A percentile compares a stretch with the other conserved stretches of the same genome.
Evolutionary conservation across 2,113 vertebrate species (phyloP).

Genomic region (Anoura caudifer): DNA sequence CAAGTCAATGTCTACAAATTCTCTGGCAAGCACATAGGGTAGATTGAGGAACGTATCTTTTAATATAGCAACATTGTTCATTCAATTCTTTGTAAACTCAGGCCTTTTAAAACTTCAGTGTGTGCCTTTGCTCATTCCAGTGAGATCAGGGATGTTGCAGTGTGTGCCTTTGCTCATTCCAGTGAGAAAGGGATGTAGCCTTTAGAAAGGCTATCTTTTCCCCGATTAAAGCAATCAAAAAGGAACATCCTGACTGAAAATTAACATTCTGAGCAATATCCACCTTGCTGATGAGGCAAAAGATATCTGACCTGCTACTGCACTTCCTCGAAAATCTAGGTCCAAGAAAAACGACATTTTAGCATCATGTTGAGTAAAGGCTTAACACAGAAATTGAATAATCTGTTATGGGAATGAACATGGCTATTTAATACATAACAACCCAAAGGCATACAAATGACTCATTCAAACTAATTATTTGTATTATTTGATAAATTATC

Average conservation of each 20-base stretch:
- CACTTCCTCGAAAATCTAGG: not conserved
- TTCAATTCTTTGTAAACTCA: not conserved
- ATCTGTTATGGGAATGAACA: not conserved
- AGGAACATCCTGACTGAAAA: not conserved
- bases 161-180: not conserved
- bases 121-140: not conserved
- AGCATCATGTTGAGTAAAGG: not conserved
- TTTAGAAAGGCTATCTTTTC: not conserved
- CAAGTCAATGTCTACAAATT: not conserved
- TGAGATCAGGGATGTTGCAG: not conserved
- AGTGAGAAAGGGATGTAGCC: not conserved
- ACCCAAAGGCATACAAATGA: not conserved
- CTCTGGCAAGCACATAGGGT: not conserved
- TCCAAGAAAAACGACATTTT: not conserved
- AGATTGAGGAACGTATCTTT: not conserved
- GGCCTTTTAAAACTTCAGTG: not conserved
- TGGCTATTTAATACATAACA: not conserved
- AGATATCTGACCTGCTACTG: not conserved
- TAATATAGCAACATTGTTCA: not conserved
- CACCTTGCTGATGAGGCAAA: not conserved
- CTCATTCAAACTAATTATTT: not conserved
- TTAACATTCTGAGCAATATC: not conserved
- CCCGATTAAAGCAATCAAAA: not conserved
- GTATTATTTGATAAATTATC: not conserved
- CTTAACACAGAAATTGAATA: not conserved